These are phyloP conservation scores for Zootermopsis nevadensis DNA, from an alignment of 2,888 invertebrate species.

Conservation along the genomic window DNA sequence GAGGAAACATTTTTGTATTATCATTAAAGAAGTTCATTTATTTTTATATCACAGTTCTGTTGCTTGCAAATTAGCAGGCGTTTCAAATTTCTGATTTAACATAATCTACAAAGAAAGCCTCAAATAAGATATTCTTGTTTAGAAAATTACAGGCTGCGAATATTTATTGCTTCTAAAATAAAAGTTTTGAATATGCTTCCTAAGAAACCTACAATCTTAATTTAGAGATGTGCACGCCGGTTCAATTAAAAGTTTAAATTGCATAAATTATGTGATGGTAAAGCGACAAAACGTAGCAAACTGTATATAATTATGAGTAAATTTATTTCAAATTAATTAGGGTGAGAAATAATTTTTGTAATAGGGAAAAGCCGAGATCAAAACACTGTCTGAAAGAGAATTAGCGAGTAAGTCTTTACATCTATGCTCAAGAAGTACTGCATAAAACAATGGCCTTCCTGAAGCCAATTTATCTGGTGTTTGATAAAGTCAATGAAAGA, in stretches of 20 bases:
- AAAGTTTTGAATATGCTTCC: not conserved
- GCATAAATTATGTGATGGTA: not conserved
- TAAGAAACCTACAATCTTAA: not conserved
- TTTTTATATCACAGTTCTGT: too few relatives aligned
- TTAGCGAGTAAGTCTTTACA: too few relatives aligned
- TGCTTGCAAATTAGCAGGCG: not conserved
- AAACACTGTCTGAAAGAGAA: too few relatives aligned
- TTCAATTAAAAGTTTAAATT: too few relatives aligned
- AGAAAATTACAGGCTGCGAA: not conserved
- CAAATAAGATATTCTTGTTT: not conserved
- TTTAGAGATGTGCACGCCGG: not conserved
- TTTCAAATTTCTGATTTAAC: not conserved
- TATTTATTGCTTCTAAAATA: not conserved
- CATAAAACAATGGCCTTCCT: too few relatives aligned
- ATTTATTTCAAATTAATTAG: not conserved
- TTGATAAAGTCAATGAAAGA: too few relatives aligned
- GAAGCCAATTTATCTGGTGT: too few relatives aligned
- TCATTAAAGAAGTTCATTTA: too few relatives aligned
- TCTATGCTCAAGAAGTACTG: too few relatives aligned
- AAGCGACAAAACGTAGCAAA: not conserved
- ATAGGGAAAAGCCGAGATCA: too few relatives aligned
- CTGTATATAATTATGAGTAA: conserved; percentile 1
- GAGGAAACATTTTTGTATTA: too few relatives aligned
- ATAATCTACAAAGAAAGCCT: not conserved
- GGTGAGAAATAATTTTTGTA: not conserved